Evolutionary conservation across 2,888 invertebrate genomes (phyloP).

Genomic region (Theodoxus fluviatilis): DNA sequence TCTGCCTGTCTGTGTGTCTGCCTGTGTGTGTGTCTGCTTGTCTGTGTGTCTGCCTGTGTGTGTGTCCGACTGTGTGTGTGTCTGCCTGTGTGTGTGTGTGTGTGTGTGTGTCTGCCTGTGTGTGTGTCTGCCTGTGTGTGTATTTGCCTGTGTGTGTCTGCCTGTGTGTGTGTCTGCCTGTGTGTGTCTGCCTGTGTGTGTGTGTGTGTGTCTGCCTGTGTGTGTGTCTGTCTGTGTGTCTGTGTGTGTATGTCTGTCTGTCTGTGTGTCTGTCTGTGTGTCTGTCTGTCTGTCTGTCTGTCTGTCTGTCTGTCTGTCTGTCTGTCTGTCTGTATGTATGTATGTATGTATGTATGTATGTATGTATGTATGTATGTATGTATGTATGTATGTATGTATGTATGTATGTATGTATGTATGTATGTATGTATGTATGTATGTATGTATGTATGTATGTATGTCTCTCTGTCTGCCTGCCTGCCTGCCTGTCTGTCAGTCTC

Average conservation of each 20-base stretch:
- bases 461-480: too few relatives aligned
- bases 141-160: constrained; percentile 22
- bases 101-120: not conserved
- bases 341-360: constrained; percentile 20
- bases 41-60: not conserved
- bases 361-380: constrained; percentile 10
- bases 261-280: not conserved
- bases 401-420: not conserved
- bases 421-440: not conserved
- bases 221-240: not conserved
- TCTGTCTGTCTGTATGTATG: constrained; percentile 11
- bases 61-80: not conserved
- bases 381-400: not conserved
- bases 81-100: too few relatives aligned
- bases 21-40: not conserved
- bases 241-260: not conserved
- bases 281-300: too few relatives aligned
- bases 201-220: not conserved
- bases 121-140: not conserved
- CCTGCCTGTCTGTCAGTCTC: not conserved
- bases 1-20: not conserved
- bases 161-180: constrained; percentile 14
- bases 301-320: not conserved
- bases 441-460: not conserved
- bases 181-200: not conserved